Evolutionary conservation across 37 sponge, comb jelly and placozoan genomes (phyloP), one percentile per base, ranked within the genome.

Genomic region (Hexactinellida sp.): DNA sequence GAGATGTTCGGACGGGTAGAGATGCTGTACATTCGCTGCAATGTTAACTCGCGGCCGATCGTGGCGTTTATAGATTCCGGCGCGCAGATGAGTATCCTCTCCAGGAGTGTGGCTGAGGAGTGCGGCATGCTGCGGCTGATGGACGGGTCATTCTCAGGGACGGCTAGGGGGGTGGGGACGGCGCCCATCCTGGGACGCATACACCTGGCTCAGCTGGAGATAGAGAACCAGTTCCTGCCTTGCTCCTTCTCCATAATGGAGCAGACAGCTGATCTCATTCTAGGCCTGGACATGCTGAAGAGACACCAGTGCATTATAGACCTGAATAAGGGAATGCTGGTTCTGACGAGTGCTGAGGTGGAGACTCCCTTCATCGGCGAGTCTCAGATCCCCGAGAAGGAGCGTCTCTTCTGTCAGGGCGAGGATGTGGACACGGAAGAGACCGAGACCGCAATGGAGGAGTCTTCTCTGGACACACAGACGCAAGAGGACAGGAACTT

Each of bases 221-320:
- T 97, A 23, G 98, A 91, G 0, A 54, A 86, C 5, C 93, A 91
- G 36, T 92, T 90, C 55, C 86, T 97, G 37, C 88, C 95, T 0
- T 93, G 91, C 25, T 93, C 98, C 23, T 97, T 97, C 85, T 87
- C 86, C 47, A 90, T 97, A 0, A 85, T 97, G 85, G 88, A 97
- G 85, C 94, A 93, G 85, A 32, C 89, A 0, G 92, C 92, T 87
- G 98, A 97, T 54, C 87, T 97, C 85, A 84, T 97, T 0, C 88
- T 97, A 0, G 98, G 98, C 3, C 83, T 97, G 85, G 98, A 97
- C 86, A 97, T 95, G 98, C 84, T 97, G 37, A 92, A 93, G 38
- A 83, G 95, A 82, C 98, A 97, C 83, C 95, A 95, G 94, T 97
- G 98, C 54, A 86, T 89, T 38, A 93, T 97, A 83, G 98, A 97